Conservation (phyloP, 2,888 invertebrate genomes). For the Cremastobaeus sp. region DNA sequence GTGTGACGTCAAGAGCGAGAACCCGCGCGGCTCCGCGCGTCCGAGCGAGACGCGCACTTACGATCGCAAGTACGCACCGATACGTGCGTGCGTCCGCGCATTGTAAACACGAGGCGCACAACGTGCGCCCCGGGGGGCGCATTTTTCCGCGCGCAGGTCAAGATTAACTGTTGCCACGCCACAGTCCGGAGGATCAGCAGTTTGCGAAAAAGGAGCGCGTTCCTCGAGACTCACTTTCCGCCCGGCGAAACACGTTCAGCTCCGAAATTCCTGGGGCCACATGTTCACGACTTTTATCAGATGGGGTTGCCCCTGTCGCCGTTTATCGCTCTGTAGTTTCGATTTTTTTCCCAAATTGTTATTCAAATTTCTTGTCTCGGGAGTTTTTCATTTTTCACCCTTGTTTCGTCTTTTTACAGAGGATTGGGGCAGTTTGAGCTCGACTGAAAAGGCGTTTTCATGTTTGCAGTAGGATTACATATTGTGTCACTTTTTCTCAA, state of each 20-base stretch:
- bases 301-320: no score
- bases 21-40: constrained; percentile 10
- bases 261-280: no score
- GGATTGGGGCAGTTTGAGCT: no score
- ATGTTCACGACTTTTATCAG: no score
- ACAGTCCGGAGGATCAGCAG: constrained; percentile 14
- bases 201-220: constrained; percentile 41
- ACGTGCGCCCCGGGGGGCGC: constrained; percentile 23
- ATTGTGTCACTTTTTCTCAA: no score
- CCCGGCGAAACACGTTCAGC: constrained; percentile 36
- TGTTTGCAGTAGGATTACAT: no score
- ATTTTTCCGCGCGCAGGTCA: constrained; percentile 49
- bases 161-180: constrained; percentile 41
- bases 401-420: no score
- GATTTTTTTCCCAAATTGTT: no score
- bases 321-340: no score
- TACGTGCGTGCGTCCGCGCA: neutral
- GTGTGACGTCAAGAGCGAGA: constrained; percentile 43
- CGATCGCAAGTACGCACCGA: constrained; percentile 8
- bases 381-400: no score
- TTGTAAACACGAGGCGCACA: constrained; percentile 25
- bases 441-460: no score
- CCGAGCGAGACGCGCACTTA: constrained; percentile 19
- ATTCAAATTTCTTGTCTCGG: no score
- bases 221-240: constrained; percentile 35